phyloP scores from a whole-genome alignment of 2,888 invertebrate species.

The Lycophotia porphyrea region DNA sequence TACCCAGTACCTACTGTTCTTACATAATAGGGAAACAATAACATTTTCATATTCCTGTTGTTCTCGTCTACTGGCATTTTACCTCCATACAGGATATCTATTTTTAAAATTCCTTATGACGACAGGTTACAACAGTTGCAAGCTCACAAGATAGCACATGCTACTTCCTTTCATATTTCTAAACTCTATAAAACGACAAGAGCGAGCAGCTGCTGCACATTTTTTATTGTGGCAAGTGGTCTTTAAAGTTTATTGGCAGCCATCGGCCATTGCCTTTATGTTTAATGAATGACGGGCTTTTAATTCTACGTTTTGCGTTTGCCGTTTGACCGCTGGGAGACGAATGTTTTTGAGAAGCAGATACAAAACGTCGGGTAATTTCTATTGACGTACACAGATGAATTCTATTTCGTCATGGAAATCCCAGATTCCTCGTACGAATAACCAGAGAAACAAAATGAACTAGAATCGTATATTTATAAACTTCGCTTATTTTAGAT shows the following conservation, averaged over 20 bases:
- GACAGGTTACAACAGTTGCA: conserved; percentile 39
- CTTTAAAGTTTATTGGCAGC: conserved; percentile 19
- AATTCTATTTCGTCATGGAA: conserved; percentile 4
- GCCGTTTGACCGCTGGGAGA: not conserved
- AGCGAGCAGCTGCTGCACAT: conserved; percentile 38
- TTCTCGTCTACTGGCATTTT: conserved; percentile 16
- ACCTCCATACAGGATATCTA: conserved; percentile 17
- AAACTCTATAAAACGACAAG: conserved; percentile 19
- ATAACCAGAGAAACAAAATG: conserved; percentile 6
- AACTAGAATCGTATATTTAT: conserved; percentile 31
- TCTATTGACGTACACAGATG: not conserved
- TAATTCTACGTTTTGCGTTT: not conserved
- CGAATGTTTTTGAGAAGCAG: not conserved
- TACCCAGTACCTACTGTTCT: not conserved
- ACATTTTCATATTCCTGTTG: conserved; percentile 32
- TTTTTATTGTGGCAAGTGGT: conserved; percentile 24
- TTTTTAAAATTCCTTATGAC: conserved; percentile 39
- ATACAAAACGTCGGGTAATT: not conserved
- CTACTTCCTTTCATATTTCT: conserved; percentile 39
- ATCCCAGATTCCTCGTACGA: not conserved
- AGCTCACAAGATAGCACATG: conserved; percentile 41
- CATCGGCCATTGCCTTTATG: conserved; percentile 7
- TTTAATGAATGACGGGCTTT: conserved; percentile 5
- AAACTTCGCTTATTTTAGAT: conserved; percentile 14
- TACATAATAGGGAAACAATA: conserved; percentile 2